These are phyloP conservation scores for Tachystola acroxantha DNA, from an alignment of 2,888 invertebrate genomes.

Conservation along the genomic window DNA sequence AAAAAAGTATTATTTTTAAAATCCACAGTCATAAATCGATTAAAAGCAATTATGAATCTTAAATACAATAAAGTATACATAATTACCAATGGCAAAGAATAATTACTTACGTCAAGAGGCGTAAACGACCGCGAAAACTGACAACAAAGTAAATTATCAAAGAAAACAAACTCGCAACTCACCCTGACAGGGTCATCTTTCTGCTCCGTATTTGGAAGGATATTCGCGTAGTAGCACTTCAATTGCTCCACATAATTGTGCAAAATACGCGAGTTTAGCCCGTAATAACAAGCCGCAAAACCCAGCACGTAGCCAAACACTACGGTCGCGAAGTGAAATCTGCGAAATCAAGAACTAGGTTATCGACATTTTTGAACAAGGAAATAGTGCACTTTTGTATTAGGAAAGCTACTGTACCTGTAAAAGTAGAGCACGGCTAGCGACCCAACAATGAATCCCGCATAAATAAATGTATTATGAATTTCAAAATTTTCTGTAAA, in stretches of 20 bases:
- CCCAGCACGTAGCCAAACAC: slow-evolving; percentile 68
- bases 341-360: slow-evolving; percentile 41
- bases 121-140: slow-evolving; percentile 27
- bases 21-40: no score
- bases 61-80: background rate
- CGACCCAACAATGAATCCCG: slow-evolving; percentile 51
- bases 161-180: slow-evolving; percentile 32
- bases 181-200: slow-evolving; percentile 40
- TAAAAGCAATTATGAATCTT: no score
- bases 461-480: slow-evolving; percentile 68
- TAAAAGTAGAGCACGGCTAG: slow-evolving; percentile 62
- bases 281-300: slow-evolving; percentile 72
- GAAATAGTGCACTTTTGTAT: slow-evolving; percentile 13
- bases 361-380: slow-evolving; percentile 18
- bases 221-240: slow-evolving; percentile 53
- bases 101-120: slow-evolving; percentile 19
- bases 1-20: no score
- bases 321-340: slow-evolving; percentile 67
- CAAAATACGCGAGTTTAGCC: slow-evolving; percentile 51
- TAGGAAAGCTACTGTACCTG: slow-evolving; percentile 36
- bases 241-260: slow-evolving; percentile 52
- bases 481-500: slow-evolving; percentile 65
- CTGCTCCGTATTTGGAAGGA: slow-evolving; percentile 27
- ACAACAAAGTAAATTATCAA: slow-evolving; percentile 15
- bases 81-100: slow-evolving; percentile 12